phyloP scores from a whole-genome alignment of 2,113 vertebrate genomes.

The Alaudala cheleensis region DNA sequence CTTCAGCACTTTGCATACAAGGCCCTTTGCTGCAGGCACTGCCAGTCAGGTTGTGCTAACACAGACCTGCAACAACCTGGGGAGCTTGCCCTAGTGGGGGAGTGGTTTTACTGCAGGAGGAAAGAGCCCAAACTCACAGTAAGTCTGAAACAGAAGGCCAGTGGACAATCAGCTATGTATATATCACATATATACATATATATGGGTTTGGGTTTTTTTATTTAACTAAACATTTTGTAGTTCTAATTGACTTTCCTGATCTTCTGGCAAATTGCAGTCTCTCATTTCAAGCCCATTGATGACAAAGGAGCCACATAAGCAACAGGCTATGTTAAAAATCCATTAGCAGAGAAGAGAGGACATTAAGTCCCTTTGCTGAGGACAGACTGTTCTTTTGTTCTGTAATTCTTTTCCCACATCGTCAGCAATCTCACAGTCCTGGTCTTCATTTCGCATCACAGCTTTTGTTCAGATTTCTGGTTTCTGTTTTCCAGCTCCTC shows the following conservation, averaged over 20 bases:
- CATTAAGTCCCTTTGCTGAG: background rate
- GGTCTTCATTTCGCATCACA: background rate
- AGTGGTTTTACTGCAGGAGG: background rate
- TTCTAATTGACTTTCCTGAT: background rate
- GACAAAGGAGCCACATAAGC: background rate
- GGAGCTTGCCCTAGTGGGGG: rapidly evolving
- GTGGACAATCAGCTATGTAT: background rate
- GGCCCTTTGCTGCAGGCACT: background rate
- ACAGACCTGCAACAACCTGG: background rate
- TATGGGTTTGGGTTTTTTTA: background rate
- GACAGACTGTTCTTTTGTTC: background rate
- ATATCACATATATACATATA: background rate
- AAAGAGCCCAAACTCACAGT: background rate
- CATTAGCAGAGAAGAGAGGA: background rate
- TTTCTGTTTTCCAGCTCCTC: background rate
- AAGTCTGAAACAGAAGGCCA: background rate
- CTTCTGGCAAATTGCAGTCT: background rate
- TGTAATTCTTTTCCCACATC: background rate
- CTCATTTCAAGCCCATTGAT: background rate
- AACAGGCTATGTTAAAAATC: background rate
- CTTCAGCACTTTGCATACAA: rapidly evolving
- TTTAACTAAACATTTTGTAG: background rate
- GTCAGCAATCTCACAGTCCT: background rate
- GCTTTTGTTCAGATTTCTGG: background rate
- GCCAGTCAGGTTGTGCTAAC: background rate